These are phyloP conservation scores for Nilaparvata lugens DNA, from an alignment of 1,140 invertebrate genomes.

Conservation along the genomic window DNA sequence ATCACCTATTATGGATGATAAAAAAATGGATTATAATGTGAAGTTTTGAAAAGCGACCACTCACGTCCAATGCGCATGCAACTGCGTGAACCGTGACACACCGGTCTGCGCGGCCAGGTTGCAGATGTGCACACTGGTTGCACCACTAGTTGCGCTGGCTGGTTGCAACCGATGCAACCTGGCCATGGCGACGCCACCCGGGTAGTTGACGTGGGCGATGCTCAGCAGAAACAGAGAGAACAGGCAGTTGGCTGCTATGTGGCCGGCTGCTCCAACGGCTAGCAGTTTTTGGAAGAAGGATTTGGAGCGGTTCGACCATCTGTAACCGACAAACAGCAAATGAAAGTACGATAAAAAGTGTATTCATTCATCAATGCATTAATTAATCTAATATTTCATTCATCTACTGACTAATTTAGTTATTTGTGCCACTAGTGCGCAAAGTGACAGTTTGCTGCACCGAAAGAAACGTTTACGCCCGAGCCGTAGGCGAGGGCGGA, in stretches of 20 bases:
- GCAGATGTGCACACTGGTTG: constrained; percentile 79
- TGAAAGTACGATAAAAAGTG: no score
- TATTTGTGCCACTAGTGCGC: no score
- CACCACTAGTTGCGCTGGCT: constrained; percentile 42
- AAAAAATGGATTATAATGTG: not conserved
- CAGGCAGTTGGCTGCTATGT: constrained; percentile 69
- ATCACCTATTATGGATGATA: no score
- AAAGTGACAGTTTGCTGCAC: no score
- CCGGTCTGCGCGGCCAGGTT: constrained; percentile 92
- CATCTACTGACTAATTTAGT: no score
- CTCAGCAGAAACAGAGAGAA: constrained; percentile 70
- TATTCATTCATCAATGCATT: no score
- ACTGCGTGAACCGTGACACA: constrained; percentile 86
- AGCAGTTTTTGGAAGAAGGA: constrained; percentile 47
- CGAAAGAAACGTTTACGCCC: no score
- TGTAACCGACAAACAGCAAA: constrained; percentile 40
- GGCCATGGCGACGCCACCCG: constrained; percentile 80
- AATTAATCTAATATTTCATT: no score
- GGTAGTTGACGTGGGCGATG: constrained; percentile 87
- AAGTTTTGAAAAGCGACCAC: constrained; percentile 28
- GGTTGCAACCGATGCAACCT: constrained; percentile 68
- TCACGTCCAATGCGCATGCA: constrained; percentile 73
- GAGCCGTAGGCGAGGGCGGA: no score
- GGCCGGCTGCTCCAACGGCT: constrained; percentile 51
- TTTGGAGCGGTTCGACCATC: constrained; percentile 76